Evolutionary conservation across 2,797 vertebrate genomes (phyloP), one percentile per base, ranked within the genome.

Genomic region (Gallirallus australis): DNA sequence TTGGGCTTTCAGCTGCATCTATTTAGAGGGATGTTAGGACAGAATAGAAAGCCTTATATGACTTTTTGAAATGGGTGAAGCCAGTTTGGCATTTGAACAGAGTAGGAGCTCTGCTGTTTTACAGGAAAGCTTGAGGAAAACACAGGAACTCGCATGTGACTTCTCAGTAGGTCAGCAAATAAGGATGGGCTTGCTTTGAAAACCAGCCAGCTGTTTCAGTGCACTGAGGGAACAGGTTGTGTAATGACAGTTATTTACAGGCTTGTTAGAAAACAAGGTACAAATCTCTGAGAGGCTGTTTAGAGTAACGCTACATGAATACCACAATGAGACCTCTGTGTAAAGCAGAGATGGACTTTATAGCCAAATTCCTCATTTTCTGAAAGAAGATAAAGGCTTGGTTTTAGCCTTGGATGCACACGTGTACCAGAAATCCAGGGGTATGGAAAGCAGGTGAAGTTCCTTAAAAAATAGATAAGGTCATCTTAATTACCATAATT

Each of bases 81-180:
- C 12, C 16, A 48, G 13, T 76, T 27, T 85, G 40, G n/a, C 25
- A 27, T 76, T 78, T 50, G 45, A 28, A 70, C 30, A 79, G 57
- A 56, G 11, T 15, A 79, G 37, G 4, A 80, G 2, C 23, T 78
- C 39, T 24, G 30, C 84, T 80, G 47, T 69, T 86, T 82, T 70
- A 15, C 1, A 60, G 24, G 18, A 66, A 73, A 73, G 54, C 28
- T 28, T 3, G 15, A 73, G 33, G 11, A 71, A 42, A 61, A 68
- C 42, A 4, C 0, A 10, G 48, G 47, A 82, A 28, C 7, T 63
- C 68, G 12, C 8, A 11, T 1, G 2, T 40, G 17, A 65, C 21
- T 69, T 68, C 24, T 60, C 28, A 35, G 9, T 8, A 68, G 25
- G 9, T 31, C 21, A 65, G 45, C 7, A 85, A 65, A 33, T 48